Base-by-base conservation (phyloP, 1,140 invertebrate genomes). In the Zaprionus taronus region DNA sequence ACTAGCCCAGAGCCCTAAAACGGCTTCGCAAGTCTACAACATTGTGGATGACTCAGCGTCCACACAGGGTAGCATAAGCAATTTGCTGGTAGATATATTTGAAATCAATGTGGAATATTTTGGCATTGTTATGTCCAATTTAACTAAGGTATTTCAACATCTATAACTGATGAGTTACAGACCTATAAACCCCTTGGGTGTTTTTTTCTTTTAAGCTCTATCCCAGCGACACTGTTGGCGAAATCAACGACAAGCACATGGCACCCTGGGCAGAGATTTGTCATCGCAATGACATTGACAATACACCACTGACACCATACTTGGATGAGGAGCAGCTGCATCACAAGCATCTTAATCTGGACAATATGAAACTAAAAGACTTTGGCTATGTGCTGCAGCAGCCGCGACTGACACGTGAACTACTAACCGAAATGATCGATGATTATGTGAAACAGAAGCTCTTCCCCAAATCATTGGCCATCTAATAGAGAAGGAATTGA, bases 161-260 rank as follows among this genome's bases (percentile, higher is more conserved):
- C 9, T 6, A n/a, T 20, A 24, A 57, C 24, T 55, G 34, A 51
- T 75, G 72, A 75, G 22, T 75, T 64, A 72, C 55, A 15, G 31
- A 36, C 47, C 22, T 12, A 24, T 14, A 14, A 24, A 51, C 22
- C 3, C 4, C 0, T 49, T 22, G 9, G 3, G 47, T 49, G 20
- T 22, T 12, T 24, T 24, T 47, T 38, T 12, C 6, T 47, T 47
- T 47, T 36, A 4, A 87, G 87, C 86, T 90, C 12, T 90, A 86
- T 81, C 86, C 86, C 93, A 94, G 94, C n/a, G 94, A 94, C 24
- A 95, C 97, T 28, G 96, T 97, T 0, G 97, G 98, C 75, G 97
- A 98, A 81, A 97, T 97, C 0, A 98, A 98, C 93, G 97, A 98
- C 91, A 98, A 98, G 91, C 98, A 98, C 93, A 95, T 98, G 93